Evolutionary conservation across 2,888 invertebrate species (phyloP).

Genomic region (Halictus ligatus): DNA sequence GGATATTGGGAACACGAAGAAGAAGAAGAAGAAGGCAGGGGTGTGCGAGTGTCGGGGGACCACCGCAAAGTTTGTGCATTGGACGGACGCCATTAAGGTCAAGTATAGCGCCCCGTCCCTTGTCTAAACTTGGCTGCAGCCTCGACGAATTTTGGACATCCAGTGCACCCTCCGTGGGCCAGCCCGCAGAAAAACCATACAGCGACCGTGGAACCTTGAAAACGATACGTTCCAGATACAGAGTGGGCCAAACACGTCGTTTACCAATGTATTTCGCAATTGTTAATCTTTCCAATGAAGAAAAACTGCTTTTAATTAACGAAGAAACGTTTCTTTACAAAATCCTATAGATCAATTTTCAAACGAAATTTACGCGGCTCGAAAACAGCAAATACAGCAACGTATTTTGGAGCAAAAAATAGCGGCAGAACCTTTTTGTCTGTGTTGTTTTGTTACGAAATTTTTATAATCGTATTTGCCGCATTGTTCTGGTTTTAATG

Average conservation of each 20-base stretch:
- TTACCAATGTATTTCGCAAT: neutral
- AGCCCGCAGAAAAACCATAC: neutral
- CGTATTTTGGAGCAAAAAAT: no score
- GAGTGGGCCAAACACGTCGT: neutral
- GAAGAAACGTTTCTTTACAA: no score
- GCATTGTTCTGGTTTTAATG: no score
- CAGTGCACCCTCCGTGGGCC: neutral
- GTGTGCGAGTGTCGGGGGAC: constrained; percentile 44
- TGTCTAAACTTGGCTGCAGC: constrained; percentile 57
- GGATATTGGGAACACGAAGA: neutral
- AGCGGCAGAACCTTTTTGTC: no score
- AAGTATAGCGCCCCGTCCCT: constrained; percentile 59
- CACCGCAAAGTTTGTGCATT: constrained; percentile 58
- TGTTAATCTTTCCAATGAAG: no score
- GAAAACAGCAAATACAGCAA: no score
- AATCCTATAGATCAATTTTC: no score
- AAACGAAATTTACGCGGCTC: no score
- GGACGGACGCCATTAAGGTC: constrained; percentile 63
- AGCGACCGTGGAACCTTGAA: neutral
- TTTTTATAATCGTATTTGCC: no score
- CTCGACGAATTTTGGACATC: constrained; percentile 41
- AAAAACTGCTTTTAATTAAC: neutral
- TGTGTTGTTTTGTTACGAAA: no score
- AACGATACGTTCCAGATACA: neutral
- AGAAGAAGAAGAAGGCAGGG: neutral